Evolutionary conservation across 2,113 vertebrate species (phyloP).

Genomic region (Sylvilagus bachmani): DNA sequence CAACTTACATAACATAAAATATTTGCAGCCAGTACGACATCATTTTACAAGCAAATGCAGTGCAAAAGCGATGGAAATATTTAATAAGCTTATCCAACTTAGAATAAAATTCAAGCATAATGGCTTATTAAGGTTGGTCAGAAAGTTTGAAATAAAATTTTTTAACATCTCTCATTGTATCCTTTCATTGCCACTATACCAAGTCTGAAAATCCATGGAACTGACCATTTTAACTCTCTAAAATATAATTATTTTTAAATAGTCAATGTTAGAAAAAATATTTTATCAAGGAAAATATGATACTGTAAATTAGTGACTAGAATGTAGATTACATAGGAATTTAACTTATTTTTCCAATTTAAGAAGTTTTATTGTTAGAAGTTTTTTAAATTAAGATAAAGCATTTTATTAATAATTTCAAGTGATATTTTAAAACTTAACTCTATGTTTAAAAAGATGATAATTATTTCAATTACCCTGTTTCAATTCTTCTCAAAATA

Average conservation of each 20-base stretch:
- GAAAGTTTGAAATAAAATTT: slow-evolving; percentile 28
- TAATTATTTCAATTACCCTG: background rate
- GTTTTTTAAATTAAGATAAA: background rate
- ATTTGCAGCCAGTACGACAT: background rate
- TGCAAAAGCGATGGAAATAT: background rate
- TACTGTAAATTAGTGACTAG: background rate
- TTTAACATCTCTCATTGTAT: background rate
- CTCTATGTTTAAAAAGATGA: background rate
- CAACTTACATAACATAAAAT: background rate
- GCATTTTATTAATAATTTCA: background rate
- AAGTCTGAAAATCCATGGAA: background rate
- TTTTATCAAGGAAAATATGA: background rate
- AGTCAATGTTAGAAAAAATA: background rate
- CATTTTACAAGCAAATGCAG: slow-evolving; percentile 15
- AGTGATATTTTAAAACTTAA: background rate
- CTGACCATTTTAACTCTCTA: background rate
- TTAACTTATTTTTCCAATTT: background rate
- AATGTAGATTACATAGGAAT: background rate
- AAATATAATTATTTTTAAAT: background rate
- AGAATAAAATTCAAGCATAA: background rate
- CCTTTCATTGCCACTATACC: background rate
- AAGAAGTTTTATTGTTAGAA: background rate
- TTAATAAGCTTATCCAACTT: background rate
- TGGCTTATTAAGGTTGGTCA: background rate
- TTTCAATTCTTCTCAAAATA: slow-evolving; percentile 5